Evolutionary conservation across 2,797 vertebrate genomes (phyloP), one percentile per base, ranked within the genome.

Genomic region (Enoplosus armatus): DNA sequence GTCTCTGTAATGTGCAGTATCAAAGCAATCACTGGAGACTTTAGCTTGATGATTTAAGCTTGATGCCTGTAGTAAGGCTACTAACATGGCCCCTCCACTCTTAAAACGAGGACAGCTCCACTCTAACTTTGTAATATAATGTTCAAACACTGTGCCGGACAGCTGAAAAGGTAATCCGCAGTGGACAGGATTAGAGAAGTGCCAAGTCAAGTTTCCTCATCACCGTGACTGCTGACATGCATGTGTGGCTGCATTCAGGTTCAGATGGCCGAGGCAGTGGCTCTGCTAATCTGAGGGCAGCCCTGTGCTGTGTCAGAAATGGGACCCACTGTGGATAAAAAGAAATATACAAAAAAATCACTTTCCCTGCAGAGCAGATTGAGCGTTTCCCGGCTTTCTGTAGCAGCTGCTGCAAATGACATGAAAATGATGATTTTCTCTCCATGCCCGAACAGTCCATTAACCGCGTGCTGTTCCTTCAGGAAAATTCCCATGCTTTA

Each of bases 151-250:
- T 82, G 76, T 85, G 76, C 74, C 43, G 75, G 85, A 83, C 77
- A 71, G 65, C 60, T 87, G 76, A 85, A 91, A 91, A 92, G 89
- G 84, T 92, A 90, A 92, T 91, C 89, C 47, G 20, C 54, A 56
- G 79, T 85, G 89, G 87, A 87, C 82, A 58, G 90, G 93, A 93
- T 95, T 94, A 94, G 27, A 83, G 82, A 91, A 88, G 80, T 85
- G 81, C 76, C 80, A 80, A 86, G 83, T 91, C 88, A 72, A 72
- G 90, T 85, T 83, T 87, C 72, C 80, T 89, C 85, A 76, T 88
- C 74, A 29, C 81, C 61, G 53, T 41, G 80, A 85, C 81, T 84
- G 90, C 85, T 89, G 92, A 93, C 90, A 78, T 72, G 83, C 68
- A 72, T 58, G 61, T 76, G 45, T 77, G 63, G 74, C 73, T 89